phyloP scores from a whole-genome alignment of 1,140 invertebrate species.

The Caenorhabditis latens region DNA sequence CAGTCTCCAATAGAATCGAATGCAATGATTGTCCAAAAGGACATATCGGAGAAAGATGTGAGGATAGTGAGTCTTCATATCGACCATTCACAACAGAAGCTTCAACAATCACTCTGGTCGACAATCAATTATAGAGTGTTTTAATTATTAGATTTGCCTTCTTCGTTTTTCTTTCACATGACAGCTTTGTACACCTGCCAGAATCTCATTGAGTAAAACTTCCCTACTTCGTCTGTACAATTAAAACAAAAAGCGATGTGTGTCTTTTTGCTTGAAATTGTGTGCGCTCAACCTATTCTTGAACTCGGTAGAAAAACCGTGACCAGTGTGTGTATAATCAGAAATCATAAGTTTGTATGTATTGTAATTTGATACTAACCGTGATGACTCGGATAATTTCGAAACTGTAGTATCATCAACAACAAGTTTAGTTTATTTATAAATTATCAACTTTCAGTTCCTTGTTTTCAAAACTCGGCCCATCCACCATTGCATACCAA shows the following conservation, averaged over 20 bases:
- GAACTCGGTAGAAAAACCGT: too few species aligned
- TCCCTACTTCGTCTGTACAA: too few species aligned
- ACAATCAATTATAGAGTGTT: slow-evolving; percentile 20
- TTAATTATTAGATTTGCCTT: background rate
- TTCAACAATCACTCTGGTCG: slow-evolving; percentile 27
- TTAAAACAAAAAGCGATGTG: too few species aligned
- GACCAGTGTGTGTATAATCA: too few species aligned
- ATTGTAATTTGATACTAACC: too few species aligned
- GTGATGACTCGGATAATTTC: too few species aligned
- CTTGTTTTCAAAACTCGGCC: slow-evolving; percentile 3
- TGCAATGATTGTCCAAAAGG: slow-evolving; percentile 38
- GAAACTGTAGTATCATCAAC: too few species aligned
- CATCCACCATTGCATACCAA: slow-evolving; percentile 30
- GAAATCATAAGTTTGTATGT: too few species aligned
- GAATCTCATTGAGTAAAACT: slow-evolving; percentile 21
- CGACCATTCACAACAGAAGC: slow-evolving; percentile 40
- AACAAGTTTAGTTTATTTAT: background rate
- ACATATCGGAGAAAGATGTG: slow-evolving; percentile 46
- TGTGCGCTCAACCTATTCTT: too few species aligned
- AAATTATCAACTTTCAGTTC: background rate
- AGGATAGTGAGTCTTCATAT: slow-evolving; percentile 31
- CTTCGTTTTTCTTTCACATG: background rate
- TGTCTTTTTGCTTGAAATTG: too few species aligned
- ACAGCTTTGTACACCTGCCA: slow-evolving; percentile 11
- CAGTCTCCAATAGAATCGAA: slow-evolving; percentile 14